Evolutionary conservation across 2,888 invertebrate genomes (phyloP).

Genomic region (Stegana nigrithorax): DNA sequence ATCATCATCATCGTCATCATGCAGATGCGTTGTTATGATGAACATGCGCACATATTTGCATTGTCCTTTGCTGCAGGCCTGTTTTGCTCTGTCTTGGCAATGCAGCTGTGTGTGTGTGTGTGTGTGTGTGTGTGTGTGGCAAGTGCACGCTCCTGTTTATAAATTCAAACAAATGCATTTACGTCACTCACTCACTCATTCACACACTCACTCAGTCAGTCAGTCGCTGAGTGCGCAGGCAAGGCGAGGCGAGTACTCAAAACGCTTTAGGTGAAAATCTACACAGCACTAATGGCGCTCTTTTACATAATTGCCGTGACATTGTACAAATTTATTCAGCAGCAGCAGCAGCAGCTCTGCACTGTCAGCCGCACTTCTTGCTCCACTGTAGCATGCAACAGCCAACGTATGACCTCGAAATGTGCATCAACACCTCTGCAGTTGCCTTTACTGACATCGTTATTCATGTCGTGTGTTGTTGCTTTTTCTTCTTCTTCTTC

Average conservation of each 20-base stretch:
- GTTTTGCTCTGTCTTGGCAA: constrained; percentile 27
- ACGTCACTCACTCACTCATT: constrained; percentile 35
- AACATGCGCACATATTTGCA: constrained; percentile 35
- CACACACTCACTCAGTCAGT: constrained; percentile 26
- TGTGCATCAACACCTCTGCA: constrained; percentile 18
- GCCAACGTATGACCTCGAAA: constrained; percentile 40
- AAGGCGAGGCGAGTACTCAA: constrained; percentile 28
- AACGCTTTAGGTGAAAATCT: constrained; percentile 59
- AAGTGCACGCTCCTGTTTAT: constrained; percentile 50
- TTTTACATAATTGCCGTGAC: constrained; percentile 61
- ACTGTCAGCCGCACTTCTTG: background rate
- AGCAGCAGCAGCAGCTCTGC: constrained; percentile 32
- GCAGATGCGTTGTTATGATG: constrained; percentile 27
- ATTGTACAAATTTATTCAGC: constrained; percentile 61
- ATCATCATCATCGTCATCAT: constrained; percentile 46
- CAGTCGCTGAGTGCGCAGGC: constrained; percentile 20
- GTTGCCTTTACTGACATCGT: background rate
- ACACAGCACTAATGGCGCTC: constrained; percentile 53
- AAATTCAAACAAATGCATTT: constrained; percentile 53
- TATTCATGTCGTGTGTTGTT: background rate
- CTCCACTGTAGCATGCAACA: background rate
- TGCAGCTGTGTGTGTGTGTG: background rate
- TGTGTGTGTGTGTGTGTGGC: too few relatives aligned
- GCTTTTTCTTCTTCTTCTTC: background rate
- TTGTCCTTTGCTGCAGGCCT: constrained; percentile 46